phyloP scores from a whole-genome alignment of 2,888 invertebrate genomes.

The Tortricodes alternella region DNA sequence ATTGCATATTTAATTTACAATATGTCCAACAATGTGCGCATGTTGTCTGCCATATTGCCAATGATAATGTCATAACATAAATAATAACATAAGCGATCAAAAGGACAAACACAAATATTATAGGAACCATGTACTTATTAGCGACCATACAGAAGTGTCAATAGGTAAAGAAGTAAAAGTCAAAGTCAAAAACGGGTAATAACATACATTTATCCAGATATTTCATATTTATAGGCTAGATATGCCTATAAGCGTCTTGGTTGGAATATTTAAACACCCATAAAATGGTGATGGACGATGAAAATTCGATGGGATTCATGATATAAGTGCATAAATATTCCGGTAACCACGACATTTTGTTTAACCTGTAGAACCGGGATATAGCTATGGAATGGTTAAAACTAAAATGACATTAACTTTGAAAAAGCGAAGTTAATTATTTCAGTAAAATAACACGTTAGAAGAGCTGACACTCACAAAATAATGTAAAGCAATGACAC shows the following conservation, averaged over 20 bases:
- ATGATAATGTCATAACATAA: too few species aligned
- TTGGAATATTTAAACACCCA: background rate
- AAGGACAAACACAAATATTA: slow-evolving; percentile 22
- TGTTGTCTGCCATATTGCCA: too few species aligned
- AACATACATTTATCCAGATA: background rate
- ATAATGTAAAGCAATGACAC: slow-evolving; percentile 4
- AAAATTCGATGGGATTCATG: background rate
- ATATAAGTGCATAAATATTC: background rate
- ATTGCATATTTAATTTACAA: background rate
- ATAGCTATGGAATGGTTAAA: slow-evolving; percentile 45
- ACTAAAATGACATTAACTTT: slow-evolving; percentile 72
- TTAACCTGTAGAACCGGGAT: slow-evolving; percentile 29
- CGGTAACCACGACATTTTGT: slow-evolving; percentile 1
- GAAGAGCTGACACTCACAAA: slow-evolving; percentile 27
- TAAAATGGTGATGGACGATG: background rate
- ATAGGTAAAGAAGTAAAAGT: background rate
- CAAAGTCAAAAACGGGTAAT: background rate
- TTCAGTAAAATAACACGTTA: slow-evolving; percentile 49
- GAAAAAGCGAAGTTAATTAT: slow-evolving; percentile 64
- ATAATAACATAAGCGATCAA: slow-evolving; percentile 18
- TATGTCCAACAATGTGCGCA: too few species aligned
- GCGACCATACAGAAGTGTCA: slow-evolving; percentile 12
- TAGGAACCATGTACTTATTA: slow-evolving; percentile 34
- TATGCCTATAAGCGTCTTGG: background rate
- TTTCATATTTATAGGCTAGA: background rate